Conservation (phyloP, 2,888 invertebrate genomes). For the Dinocampus coccinellae region DNA sequence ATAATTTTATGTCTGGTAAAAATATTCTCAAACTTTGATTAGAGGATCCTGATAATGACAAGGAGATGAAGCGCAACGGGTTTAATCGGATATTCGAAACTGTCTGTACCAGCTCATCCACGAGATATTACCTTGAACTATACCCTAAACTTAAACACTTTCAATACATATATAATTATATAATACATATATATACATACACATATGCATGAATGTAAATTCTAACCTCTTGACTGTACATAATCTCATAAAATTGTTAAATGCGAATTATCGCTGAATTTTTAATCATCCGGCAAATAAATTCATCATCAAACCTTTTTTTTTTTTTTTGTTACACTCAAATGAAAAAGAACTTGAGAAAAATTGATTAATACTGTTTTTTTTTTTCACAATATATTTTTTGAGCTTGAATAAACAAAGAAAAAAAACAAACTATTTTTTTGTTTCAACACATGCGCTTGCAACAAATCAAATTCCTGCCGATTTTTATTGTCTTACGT, state of each 20-base stretch:
- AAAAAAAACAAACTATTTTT: too few species aligned
- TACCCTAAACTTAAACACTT: slow-evolving; percentile 13
- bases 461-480: slow-evolving; percentile 25
- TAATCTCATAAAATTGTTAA: too few species aligned
- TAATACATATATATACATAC: not conserved
- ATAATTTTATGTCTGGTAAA: slow-evolving; percentile 31
- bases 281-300: not conserved
- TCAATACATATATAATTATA: slow-evolving; percentile 4
- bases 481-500: slow-evolving; percentile 27
- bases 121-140: slow-evolving; percentile 41
- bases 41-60: slow-evolving; percentile 65
- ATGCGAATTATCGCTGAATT: not conserved
- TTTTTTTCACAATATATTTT: too few species aligned
- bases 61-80: slow-evolving; percentile 58
- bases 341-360: too few species aligned
- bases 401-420: too few species aligned
- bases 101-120: slow-evolving; percentile 52
- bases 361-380: too few species aligned
- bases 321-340: not conserved
- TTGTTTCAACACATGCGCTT: too few species aligned
- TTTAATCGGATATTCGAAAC: slow-evolving; percentile 66
- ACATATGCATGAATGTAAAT: not conserved
- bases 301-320: not conserved
- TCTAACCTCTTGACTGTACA: not conserved
- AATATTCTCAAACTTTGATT: too few species aligned